Conservation (phyloP, 2,113 vertebrate species). For the Toxotes chatareus region DNA sequence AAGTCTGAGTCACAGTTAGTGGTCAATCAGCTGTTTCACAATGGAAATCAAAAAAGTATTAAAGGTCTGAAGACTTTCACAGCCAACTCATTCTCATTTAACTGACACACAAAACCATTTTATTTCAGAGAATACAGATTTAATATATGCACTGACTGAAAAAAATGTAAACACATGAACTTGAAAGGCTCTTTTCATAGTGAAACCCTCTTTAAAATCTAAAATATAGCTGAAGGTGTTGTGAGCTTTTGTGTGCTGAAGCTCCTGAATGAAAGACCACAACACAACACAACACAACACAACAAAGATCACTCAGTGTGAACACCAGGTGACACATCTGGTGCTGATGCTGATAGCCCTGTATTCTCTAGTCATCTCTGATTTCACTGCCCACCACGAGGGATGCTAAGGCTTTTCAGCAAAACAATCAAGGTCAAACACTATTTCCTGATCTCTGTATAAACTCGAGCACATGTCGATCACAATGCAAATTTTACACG, state of each 20-base stretch:
- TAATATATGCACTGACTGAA: no score
- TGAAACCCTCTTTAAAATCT: neutral
- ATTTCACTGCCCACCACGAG: neutral
- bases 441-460: constrained; percentile 24
- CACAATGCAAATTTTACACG: neutral
- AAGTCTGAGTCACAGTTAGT: neutral
- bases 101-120: neutral
- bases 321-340: constrained; percentile 47
- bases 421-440: constrained; percentile 67
- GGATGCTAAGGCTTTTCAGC: constrained; percentile 26
- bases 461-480: neutral
- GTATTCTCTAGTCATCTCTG: neutral
- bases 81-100: neutral
- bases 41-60: neutral
- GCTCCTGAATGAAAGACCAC: neutral
- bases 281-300: constrained; percentile 13
- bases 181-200: neutral
- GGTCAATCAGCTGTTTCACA: constrained; percentile 16
- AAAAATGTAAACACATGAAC: neutral
- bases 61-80: neutral
- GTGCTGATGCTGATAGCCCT: constrained; percentile 27
- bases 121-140: neutral
- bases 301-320: neutral
- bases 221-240: neutral
- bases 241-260: neutral